A percentile compares a stretch with the other conserved stretches of the same genome.
These are phyloP conservation scores for Rhamnusium bicolor DNA, from an alignment of 2,888 invertebrate species.

Conservation along the genomic window DNA sequence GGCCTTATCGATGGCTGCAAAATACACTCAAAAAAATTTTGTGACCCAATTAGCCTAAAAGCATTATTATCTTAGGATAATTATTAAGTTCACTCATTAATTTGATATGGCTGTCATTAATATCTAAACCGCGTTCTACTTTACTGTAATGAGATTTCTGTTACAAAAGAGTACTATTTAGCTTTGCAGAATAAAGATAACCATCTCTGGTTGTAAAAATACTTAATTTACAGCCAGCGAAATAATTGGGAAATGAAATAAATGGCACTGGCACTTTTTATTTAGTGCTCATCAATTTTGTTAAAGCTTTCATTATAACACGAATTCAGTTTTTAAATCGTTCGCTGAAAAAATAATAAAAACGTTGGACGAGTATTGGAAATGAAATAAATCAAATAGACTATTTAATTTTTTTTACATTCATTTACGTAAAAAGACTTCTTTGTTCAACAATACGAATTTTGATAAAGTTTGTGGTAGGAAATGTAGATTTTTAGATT, in stretches of 20 bases:
- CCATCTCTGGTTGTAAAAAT: not conserved
- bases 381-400: not conserved
- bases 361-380: not conserved
- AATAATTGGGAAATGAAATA: not conserved
- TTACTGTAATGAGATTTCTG: slow-evolving; percentile 9
- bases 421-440: not conserved
- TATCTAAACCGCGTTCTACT: slow-evolving; percentile 5
- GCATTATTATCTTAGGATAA: slow-evolving; percentile 4
- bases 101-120: slow-evolving; percentile 4
- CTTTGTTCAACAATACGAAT: not conserved
- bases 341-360: not conserved
- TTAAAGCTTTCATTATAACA: not conserved
- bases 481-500: too few relatives aligned
- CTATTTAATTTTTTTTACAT: not conserved
- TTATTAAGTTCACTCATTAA: slow-evolving; percentile 11
- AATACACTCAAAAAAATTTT: too few relatives aligned
- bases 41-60: slow-evolving; percentile 9
- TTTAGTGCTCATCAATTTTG: not conserved
- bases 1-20: not conserved
- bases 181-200: not conserved
- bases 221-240: not conserved
- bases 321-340: not conserved
- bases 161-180: not conserved
- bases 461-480: too few relatives aligned
- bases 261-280: not conserved